Evolutionary conservation across 2,113 vertebrate species (phyloP).

Genomic region (Carassius gibelio): DNA sequence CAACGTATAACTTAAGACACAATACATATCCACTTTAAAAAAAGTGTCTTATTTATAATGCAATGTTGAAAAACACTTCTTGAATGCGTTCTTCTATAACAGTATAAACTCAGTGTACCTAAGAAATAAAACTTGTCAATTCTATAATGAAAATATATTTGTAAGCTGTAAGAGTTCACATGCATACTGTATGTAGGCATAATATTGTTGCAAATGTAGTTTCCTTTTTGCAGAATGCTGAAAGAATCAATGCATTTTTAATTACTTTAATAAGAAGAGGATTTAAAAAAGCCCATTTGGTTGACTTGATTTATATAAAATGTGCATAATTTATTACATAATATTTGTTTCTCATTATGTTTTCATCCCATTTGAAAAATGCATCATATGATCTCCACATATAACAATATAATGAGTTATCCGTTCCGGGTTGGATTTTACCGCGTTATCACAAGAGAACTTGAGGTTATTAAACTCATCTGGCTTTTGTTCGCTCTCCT

Average conservation of each 20-base stretch:
- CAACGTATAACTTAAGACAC: not conserved
- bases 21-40: no score
- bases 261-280: not conserved
- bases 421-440: not conserved
- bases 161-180: not conserved
- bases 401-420: not conserved
- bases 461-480: not conserved
- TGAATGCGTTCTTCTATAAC: no score
- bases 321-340: not conserved
- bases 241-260: not conserved
- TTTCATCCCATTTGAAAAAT: not conserved
- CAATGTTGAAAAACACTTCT: no score
- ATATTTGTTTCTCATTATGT: not conserved
- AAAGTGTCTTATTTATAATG: no score
- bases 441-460: not conserved
- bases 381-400: not conserved
- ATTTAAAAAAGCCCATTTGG: not conserved
- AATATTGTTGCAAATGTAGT: not conserved
- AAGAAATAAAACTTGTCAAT: not conserved
- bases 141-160: not conserved
- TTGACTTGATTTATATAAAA: not conserved
- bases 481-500: not conserved
- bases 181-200: not conserved
- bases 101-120: no score
- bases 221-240: not conserved